phyloP scores from a whole-genome alignment of 2,797 vertebrate species.

The Ceryle rudis region DNA sequence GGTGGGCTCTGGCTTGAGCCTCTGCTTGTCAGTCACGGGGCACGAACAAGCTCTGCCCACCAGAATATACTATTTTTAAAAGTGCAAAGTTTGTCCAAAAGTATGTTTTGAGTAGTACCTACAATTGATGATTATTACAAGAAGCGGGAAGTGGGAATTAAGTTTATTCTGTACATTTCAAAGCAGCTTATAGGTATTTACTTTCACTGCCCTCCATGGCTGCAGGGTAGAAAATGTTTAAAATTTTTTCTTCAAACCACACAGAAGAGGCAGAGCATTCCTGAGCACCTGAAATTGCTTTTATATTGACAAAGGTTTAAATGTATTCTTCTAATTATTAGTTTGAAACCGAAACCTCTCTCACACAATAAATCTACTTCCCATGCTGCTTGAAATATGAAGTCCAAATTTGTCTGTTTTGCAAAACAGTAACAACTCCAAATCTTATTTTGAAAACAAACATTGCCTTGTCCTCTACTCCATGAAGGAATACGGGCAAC shows the following conservation, averaged over 20 bases:
- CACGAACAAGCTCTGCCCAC: neutral
- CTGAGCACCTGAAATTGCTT: neutral
- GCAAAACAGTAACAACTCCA: neutral
- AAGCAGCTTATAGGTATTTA: neutral
- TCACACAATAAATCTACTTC: neutral
- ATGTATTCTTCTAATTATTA: neutral
- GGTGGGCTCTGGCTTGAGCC: neutral
- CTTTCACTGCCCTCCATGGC: neutral
- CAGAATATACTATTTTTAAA: neutral
- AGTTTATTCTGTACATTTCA: neutral
- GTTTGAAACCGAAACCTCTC: neutral
- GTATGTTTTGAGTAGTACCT: neutral
- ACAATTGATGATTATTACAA: neutral
- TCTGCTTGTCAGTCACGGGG: neutral
- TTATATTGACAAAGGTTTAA: neutral
- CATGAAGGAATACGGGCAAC: neutral
- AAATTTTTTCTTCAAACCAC: constrained; percentile 3
- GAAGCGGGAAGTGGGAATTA: neutral
- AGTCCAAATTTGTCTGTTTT: neutral
- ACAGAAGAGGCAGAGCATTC: constrained; percentile 10
- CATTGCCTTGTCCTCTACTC: neutral
- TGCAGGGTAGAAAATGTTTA: neutral
- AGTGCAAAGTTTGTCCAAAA: neutral
- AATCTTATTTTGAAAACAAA: neutral
- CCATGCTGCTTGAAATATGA: neutral